Conservation (phyloP, 2,113 vertebrate genomes). For the Grallaria varia region DNA sequence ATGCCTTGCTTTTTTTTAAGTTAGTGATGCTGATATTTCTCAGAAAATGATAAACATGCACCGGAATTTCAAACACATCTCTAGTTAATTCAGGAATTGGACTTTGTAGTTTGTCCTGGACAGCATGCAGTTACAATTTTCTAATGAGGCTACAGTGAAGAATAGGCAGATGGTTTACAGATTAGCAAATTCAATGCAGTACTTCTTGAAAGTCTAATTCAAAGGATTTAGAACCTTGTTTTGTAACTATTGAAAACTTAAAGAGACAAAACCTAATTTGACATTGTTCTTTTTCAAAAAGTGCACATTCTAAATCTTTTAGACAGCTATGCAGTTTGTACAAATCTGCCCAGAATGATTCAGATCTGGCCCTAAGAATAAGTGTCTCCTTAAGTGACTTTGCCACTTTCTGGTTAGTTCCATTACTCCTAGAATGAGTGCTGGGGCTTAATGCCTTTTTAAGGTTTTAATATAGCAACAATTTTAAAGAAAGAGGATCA, state of each 20-base stretch:
- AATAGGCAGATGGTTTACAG: neutral
- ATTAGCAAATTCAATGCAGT: neutral
- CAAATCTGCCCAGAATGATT: slow-evolving; percentile 26
- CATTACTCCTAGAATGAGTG: neutral
- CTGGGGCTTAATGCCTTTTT: neutral
- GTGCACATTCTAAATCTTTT: slow-evolving; percentile 7
- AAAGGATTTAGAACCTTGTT: neutral
- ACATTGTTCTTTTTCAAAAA: slow-evolving; percentile 33
- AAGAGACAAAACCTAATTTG: slow-evolving; percentile 46
- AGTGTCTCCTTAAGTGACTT: neutral
- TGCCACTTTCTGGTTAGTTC: neutral
- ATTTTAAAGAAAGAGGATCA: neutral
- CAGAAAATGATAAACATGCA: neutral
- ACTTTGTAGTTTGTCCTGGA: neutral
- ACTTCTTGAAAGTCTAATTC: neutral
- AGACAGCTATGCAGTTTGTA: slow-evolving; percentile 14
- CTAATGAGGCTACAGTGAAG: neutral
- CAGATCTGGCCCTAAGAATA: neutral
- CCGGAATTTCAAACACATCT: neutral
- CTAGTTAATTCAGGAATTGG: neutral
- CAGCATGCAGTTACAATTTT: neutral
- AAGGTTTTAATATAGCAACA: neutral
- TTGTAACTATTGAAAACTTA: slow-evolving; percentile 20
- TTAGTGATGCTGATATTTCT: neutral
- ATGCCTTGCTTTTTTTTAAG: neutral